Evolutionary conservation across 2,113 vertebrate species (phyloP).

Genomic region (Callithrix jacchus): DNA sequence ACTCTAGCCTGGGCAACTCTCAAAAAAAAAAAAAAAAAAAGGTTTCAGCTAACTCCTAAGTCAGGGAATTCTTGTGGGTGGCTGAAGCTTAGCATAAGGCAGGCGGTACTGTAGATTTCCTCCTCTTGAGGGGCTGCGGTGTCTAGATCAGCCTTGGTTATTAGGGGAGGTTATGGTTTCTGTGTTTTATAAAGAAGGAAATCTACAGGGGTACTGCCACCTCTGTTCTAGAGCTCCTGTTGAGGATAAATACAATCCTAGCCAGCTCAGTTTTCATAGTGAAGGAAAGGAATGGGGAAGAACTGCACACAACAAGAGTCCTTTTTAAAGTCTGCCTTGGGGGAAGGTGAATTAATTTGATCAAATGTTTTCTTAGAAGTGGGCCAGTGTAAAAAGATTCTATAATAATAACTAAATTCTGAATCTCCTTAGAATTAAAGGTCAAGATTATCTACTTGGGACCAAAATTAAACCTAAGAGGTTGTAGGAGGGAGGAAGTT

Average conservation of each 20-base stretch:
- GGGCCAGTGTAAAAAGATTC: slow-evolving; percentile 55
- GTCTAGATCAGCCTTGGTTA: background rate
- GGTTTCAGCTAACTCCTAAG: background rate
- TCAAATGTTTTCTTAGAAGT: slow-evolving; percentile 61
- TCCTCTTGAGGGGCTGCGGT: background rate
- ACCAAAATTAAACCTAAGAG: background rate
- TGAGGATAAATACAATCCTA: slow-evolving; percentile 44
- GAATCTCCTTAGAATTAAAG: slow-evolving; percentile 50
- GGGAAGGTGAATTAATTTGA: slow-evolving; percentile 60
- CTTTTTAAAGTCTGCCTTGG: slow-evolving; percentile 61
- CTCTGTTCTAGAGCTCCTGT: slow-evolving; percentile 57
- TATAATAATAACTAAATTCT: slow-evolving; percentile 50
- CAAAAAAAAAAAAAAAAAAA: background rate
- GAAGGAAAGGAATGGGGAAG: slow-evolving; percentile 56
- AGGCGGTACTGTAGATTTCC: background rate
- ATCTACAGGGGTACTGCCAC: slow-evolving; percentile 21
- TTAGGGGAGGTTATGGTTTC: background rate
- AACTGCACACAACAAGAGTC: background rate
- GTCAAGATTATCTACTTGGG: slow-evolving; percentile 34
- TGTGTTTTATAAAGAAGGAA: background rate
- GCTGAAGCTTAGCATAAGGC: background rate
- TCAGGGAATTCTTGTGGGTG: background rate
- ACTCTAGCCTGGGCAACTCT: too few relatives aligned
- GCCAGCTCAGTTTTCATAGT: slow-evolving; percentile 39
- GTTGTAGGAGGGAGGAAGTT: slow-evolving; percentile 12